Evolutionary conservation across 2,797 vertebrate genomes (phyloP), one percentile per base, ranked within the genome.

Genomic region (Eulemur mongoz): DNA sequence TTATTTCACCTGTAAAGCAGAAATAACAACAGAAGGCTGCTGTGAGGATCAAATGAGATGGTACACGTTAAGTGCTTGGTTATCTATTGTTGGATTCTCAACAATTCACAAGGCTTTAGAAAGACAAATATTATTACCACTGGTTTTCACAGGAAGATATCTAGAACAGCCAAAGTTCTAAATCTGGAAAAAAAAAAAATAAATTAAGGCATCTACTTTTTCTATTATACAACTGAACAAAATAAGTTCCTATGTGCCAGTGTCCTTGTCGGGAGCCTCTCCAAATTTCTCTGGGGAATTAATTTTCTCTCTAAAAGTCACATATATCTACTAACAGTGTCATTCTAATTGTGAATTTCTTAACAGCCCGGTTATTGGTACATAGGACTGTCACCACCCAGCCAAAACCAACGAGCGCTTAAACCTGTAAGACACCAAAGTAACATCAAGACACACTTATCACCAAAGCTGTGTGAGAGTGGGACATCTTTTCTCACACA

Each of bases 61-160:
- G 72, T 43, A 32, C 15, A 25, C 27, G n/a, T 9, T 40, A n/a
- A 82, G 43, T 65, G 43, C 67, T 92, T 45, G 43, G 67, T 48
- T 80, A 43, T 40, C 89, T 54, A 32, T 22, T 79, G 59, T 85
- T 82, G 48, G 80, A 52, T 20, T 50, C n/a, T 79, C 27, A 57
- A 57, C n/a, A 88, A 52, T 22, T 72, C 25, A 89, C 13, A 72
- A 57, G 7, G 35, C 73, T 91, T 97, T 67, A 91, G 43, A 70
- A 85, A 92, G 40, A 73, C 61, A 87, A 91, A 79, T 92, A 79
- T 35, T 59, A 72, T 70, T 32, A 45, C 40, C 54, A 57, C 15
- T 27, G 63, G 61, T 75, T 85, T 91, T 91, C 72, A 91, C 1
- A 94, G 78, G 27, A 96, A 81, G 78, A 65, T 10, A n/a, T 87